Base-by-base conservation (phyloP, 2,888 invertebrate genomes). In the Nineta flava region DNA sequence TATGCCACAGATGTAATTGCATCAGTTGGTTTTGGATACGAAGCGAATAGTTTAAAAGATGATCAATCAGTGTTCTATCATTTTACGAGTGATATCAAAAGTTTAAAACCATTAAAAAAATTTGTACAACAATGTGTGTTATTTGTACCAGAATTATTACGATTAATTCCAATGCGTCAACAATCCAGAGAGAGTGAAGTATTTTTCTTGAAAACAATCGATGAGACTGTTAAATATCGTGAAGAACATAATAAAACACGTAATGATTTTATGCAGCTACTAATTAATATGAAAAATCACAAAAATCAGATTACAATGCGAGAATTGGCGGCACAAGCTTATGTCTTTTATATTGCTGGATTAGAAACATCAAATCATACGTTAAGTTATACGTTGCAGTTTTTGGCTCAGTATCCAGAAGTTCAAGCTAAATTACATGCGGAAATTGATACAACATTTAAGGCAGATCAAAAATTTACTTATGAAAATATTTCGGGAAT, bases 281-380 rank as follows among this genome's bases (percentile, higher is more conserved):
- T 44, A 13, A 21, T 44, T 21, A 19, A 44, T 17, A 44, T 44
- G 13, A 19, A 44, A 21, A 21, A 19, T 19, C 3, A 26, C 9
- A 26, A 26, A 19, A n/a, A 44, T 44, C 26, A 26, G 19, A 19
- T 44, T 9, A 44, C 19, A 2, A 21, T 21, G n/a, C 15, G 19
- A 13, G 44, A 44, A 26, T 13, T 44, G 3, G 13, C 26, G 3
- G 26, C 21, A 10, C 44, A 21, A 21, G 44, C 44, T 17, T 58
- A 72, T 1, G 65, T 72, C 1, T 73, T 75, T 55, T 73, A 72
- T 54, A 53, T 69, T 1, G 75, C 73, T 19, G 74, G 74, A 2
- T 72, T 68, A 54, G 74, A 74, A 56, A 74, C 74, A 1, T 71
- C 73, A 0, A 70, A 71, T 17, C 64, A 69, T 1, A 63, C 69